Conservation (phyloP, 1,140 invertebrate species). For the Drosophila gunungcola region DNA sequence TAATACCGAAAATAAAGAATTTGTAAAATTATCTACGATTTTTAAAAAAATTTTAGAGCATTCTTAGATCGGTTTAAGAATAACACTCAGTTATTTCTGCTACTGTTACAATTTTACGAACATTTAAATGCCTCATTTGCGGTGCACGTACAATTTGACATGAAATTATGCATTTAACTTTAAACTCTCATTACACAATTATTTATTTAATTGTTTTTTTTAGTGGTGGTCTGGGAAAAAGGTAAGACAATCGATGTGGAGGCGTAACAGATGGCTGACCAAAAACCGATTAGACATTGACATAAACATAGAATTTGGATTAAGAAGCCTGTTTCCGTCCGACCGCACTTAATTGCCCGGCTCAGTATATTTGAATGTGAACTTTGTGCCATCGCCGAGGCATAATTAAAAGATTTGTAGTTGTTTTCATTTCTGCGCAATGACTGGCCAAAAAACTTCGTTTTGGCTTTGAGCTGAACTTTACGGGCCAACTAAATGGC, state of each 20-base stretch:
- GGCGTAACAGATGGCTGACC: conserved; percentile 57
- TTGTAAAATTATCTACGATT: not conserved
- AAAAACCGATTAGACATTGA: conserved; percentile 42
- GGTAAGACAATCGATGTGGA: conserved; percentile 40
- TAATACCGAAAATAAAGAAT: no score
- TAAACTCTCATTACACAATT: conserved; percentile 42
- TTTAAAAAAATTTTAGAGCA: not conserved
- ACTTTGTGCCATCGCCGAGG: conserved; percentile 37
- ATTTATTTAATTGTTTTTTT: conserved; percentile 56
- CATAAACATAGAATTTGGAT: conserved; percentile 35
- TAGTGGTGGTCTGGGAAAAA: conserved; percentile 17
- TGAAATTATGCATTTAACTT: conserved; percentile 59
- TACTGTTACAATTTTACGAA: conserved; percentile 41
- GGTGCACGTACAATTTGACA: conserved; percentile 45
- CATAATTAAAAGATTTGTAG: conserved; percentile 55
- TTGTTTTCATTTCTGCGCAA: conserved; percentile 15
- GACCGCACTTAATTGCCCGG: conserved; percentile 29
- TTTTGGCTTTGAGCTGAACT: conserved; percentile 40
- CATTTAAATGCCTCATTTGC: conserved; percentile 34
- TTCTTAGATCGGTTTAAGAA: not conserved
- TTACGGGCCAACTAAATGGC: conserved; percentile 35
- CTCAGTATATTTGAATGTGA: conserved; percentile 40
- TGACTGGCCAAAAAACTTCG: conserved; percentile 41
- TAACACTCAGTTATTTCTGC: not conserved
- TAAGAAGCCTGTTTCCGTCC: conserved; percentile 25